Percentiles rank a stretch among this genome's conserved stretches.
Evolutionary conservation across 2,797 vertebrate species (phyloP).

Genomic region (Paramormyrops hopkinsi): DNA sequence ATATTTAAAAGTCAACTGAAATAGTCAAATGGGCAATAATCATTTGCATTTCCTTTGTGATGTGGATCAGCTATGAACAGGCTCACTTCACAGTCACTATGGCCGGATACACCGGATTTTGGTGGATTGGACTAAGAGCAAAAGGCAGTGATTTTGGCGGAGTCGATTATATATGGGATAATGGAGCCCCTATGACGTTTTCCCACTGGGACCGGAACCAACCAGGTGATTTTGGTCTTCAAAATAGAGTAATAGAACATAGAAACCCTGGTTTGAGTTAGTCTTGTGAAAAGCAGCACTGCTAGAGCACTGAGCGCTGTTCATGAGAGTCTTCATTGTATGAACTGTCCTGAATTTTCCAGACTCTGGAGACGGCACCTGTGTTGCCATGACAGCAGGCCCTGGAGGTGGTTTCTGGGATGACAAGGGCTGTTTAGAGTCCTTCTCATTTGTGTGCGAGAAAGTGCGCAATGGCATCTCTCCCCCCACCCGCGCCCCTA

Average conservation of each 20-base stretch:
- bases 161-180: slow-evolving; percentile 68
- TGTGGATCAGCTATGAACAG: slow-evolving; percentile 61
- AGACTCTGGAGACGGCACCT: slow-evolving; percentile 59
- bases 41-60: slow-evolving; percentile 9
- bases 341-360: background rate
- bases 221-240: slow-evolving; percentile 51
- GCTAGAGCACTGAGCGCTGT: background rate
- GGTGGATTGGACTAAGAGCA: slow-evolving; percentile 67
- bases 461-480: slow-evolving; percentile 55
- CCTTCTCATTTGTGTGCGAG: slow-evolving; percentile 60
- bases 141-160: slow-evolving; percentile 45
- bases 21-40: background rate
- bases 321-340: background rate
- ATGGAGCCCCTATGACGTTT: slow-evolving; percentile 51
- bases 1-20: background rate
- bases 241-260: background rate
- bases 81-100: slow-evolving; percentile 61
- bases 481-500: slow-evolving; percentile 59
- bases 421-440: slow-evolving; percentile 54
- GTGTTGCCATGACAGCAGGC: slow-evolving; percentile 64
- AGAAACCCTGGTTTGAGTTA: background rate
- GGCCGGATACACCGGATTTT: slow-evolving; percentile 50
- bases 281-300: background rate
- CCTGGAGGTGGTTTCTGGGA: slow-evolving; percentile 64
- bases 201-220: slow-evolving; percentile 68